Evolutionary conservation across 2,888 invertebrate species (phyloP).

Genomic region (Machimus atricapillus): DNA sequence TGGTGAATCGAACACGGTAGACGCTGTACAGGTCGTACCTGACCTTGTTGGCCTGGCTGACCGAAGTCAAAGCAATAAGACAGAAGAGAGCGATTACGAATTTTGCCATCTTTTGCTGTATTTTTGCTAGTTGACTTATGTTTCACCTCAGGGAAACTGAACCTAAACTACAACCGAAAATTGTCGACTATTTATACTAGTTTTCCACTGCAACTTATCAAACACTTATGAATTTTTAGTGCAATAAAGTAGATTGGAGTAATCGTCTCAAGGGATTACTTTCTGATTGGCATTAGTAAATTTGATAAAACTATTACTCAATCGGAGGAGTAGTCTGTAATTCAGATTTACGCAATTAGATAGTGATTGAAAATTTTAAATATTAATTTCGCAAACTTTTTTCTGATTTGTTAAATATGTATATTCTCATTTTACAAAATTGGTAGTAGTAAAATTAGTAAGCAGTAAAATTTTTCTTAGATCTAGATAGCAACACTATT

Average conservation of each 20-base stretch:
- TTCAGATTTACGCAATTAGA: not conserved
- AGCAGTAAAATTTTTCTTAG: no score
- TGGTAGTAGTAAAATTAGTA: no score
- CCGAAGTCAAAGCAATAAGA: not conserved
- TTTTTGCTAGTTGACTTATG: not conserved
- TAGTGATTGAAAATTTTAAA: not conserved
- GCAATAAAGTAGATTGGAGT: not conserved
- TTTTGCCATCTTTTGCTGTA: not conserved
- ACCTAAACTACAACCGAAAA: not conserved
- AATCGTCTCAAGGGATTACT: not conserved
- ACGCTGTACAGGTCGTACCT: constrained; percentile 3
- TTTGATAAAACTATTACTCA: not conserved
- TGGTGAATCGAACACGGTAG: not conserved
- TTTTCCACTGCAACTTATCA: not conserved
- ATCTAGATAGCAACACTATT: not conserved
- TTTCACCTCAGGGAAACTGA: not conserved
- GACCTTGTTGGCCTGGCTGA: not conserved
- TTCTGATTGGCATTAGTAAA: not conserved
- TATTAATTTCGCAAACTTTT: no score
- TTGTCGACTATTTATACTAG: not conserved
- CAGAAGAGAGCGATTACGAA: constrained; percentile 5
- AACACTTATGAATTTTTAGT: not conserved
- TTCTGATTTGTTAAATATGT: no score
- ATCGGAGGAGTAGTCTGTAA: not conserved
- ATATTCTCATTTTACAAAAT: no score